Evolutionary conservation across 1,140 invertebrate species (phyloP), one percentile per base, ranked within the genome.

Genomic region (Drosophila pseudoananassae): DNA sequence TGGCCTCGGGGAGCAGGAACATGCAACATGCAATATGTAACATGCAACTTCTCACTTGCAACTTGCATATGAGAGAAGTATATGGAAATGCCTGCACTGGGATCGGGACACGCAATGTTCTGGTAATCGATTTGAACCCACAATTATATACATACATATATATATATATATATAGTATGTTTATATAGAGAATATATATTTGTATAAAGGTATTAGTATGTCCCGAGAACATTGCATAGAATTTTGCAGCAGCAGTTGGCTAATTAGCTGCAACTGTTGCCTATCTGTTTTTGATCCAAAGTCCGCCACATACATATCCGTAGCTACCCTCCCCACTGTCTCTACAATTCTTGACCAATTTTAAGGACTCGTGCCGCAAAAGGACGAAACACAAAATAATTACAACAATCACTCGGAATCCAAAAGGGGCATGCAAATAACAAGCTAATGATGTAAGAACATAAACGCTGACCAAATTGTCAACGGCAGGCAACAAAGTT

Each of bases 371-470:
- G 82, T 87, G 83, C 74, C 83, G 78, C 76, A 85, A 74, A 70
- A 81, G 50, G 79, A 61, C 54, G 56, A 60, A 52, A 55, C 60
- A 52, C 47, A 46, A 76, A 77, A 77, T 80, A 85, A 85, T 70
- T 77, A 74, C 51, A 27, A 36, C 50, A 29, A 55, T 40, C 33
- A 55, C 58, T 53, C 40, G 9, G 40, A 33, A 29, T 20, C 20
- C 20, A 20, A 12, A 36, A 10, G 25, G 56, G 57, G 82, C 74
- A 87, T 88, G 83, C 83, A 87, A 81, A 87, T 87, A 87, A 87
- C 83, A 87, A 88, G 82, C 83, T 87, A 87, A 87, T 88, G 82
- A 87, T 88, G 82, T 88, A 88, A 87, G 60, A 87, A 64, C 78
- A 78, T 87, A 87, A 87, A 53, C 83, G 61, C 75, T 88, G 79